Evolutionary conservation across 2,113 vertebrate genomes (phyloP).

Genomic region (Laterallus jamaicensis): DNA sequence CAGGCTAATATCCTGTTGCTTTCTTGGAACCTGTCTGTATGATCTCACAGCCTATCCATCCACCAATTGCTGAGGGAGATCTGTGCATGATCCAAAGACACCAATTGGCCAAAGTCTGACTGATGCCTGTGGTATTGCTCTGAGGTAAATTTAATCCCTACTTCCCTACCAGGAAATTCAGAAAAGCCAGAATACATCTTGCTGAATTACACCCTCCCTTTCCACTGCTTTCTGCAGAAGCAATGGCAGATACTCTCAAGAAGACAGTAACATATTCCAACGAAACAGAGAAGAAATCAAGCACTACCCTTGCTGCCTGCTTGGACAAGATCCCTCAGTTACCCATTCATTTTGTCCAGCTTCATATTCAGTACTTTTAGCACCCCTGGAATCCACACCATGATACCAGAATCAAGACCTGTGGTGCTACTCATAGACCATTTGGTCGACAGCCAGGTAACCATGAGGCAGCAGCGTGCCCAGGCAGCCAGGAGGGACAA

Average conservation of each 20-base stretch:
- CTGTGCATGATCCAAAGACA: slow-evolving; percentile 15
- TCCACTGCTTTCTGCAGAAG: not conserved
- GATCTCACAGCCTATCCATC: slow-evolving; percentile 53
- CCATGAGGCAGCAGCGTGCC: too few relatives aligned
- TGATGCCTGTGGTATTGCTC: slow-evolving; percentile 24
- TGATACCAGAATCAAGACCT: not conserved
- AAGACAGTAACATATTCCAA: not conserved
- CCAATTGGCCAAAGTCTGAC: slow-evolving; percentile 11
- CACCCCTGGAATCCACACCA: not conserved
- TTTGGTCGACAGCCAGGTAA: too few relatives aligned
- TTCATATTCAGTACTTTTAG: not conserved
- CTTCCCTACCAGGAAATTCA: not conserved
- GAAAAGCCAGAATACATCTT: not conserved
- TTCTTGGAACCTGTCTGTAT: slow-evolving; percentile 45
- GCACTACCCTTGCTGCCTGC: not conserved
- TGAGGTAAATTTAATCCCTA: not conserved
- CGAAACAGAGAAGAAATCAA: not conserved
- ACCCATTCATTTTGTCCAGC: not conserved
- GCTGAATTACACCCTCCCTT: not conserved
- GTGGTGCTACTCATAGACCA: not conserved
- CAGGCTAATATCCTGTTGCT: slow-evolving; percentile 52
- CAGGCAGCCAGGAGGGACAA: too few relatives aligned
- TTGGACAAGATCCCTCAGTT: not conserved
- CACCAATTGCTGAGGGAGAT: slow-evolving; percentile 19
- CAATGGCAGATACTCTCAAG: not conserved